phyloP scores from a whole-genome alignment of 2,113 vertebrate species.

The Lagopus leucura region DNA sequence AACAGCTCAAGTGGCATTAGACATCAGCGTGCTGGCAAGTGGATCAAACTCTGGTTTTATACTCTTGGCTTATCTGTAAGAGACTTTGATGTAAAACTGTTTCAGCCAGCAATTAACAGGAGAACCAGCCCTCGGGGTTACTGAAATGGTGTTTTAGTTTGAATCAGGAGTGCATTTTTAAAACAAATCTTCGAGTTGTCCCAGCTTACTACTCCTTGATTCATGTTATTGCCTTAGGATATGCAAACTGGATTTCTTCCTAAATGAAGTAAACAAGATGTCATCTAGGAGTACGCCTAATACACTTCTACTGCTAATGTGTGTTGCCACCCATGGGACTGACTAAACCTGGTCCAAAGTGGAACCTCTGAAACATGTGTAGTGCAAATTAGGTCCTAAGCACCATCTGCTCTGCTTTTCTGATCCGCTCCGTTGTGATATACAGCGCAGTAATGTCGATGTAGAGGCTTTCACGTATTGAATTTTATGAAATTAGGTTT shows the following conservation, averaged over 20 bases:
- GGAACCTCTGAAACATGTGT: accelerated
- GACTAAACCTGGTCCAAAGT: not conserved
- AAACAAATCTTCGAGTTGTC: not conserved
- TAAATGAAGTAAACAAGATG: not conserved
- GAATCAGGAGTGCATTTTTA: not conserved
- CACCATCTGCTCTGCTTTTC: not conserved
- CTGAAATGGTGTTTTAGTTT: not conserved
- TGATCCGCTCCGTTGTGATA: not conserved
- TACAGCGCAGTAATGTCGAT: not conserved
- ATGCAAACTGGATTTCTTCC: not conserved
- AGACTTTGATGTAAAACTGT: not conserved
- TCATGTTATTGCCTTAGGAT: not conserved
- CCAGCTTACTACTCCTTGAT: not conserved
- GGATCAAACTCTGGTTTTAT: not conserved
- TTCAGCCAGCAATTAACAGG: not conserved
- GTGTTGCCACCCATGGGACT: not conserved
- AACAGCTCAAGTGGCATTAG: not conserved
- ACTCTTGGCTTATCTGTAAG: not conserved
- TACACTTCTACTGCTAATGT: not conserved
- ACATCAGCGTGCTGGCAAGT: not conserved
- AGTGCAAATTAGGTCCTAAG: not conserved
- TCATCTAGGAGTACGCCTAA: not conserved
- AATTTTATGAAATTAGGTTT: not conserved
- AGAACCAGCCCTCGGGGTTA: not conserved
- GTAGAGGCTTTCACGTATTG: not conserved